Evolutionary conservation across 2,888 invertebrate genomes (phyloP), one percentile per base, ranked within the genome.

Genomic region (Cristatella mucedo): DNA sequence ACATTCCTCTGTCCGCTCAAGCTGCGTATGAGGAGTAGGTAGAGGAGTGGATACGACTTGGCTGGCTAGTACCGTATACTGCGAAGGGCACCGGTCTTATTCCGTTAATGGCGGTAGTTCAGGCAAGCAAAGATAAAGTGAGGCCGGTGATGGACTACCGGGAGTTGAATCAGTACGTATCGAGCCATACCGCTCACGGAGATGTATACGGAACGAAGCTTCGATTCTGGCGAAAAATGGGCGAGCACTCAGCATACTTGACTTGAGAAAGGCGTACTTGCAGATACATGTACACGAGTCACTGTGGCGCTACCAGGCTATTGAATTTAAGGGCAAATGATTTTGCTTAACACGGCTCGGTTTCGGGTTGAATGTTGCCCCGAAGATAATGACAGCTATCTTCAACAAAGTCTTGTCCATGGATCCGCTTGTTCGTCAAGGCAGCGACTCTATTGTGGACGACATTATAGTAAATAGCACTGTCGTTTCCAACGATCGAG

Each of bases 311-410:
- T 41, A 19, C 37, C 41, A 41, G 18, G 41, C 26, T 9, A 16
- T 41, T 18, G 18, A 22, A 19, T 39, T 21, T 11, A 9, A 36
- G 9, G 37, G 22, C 18, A 33, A 26, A 18, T 38, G 15, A 18
- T 39, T n/a, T 9, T 20, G 21, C 11, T 16, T 39, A 16, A 39
- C 40, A 11, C 5, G 40, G n/a, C 15, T 39, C 15, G 40, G 40
- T 7, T 39, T 39, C 19, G 40, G 40, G n/a, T 21, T 37, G 15
- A 39, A 40, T 38, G 40, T 40, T 7, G 33, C 40, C 39, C 40
- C 40, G 9, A 33, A 26, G 21, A 39, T 39, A 40, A 39, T 40
- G 33, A 40, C 9, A 5, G 22, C 21, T 7, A 38, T 39, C 22
- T 11, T 39, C 15, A 39, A 22, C 38, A n/a, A 16, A 6, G 37